Evolutionary conservation across 1,140 invertebrate species (phyloP).

Genomic region (Druon quercuslanigerum): DNA sequence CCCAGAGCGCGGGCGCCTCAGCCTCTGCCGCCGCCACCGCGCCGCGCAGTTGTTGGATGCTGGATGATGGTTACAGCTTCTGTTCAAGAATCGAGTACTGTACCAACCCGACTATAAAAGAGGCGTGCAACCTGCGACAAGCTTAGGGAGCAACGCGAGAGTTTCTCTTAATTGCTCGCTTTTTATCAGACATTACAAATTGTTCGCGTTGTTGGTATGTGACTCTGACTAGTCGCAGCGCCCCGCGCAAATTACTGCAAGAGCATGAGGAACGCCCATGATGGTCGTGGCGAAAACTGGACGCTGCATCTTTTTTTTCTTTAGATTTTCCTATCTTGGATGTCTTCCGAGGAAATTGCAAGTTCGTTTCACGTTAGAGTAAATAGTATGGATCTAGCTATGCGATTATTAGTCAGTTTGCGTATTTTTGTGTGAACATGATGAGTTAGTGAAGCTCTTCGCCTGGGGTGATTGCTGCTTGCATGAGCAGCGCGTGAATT

Average conservation of each 20-base stretch:
- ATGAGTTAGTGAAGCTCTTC: too few species aligned
- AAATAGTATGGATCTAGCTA: too few species aligned
- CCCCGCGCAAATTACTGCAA: constrained; percentile 49
- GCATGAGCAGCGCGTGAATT: too few species aligned
- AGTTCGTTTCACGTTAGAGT: too few species aligned
- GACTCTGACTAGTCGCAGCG: constrained; percentile 50
- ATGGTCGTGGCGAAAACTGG: constrained; percentile 45
- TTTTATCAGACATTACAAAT: constrained; percentile 71
- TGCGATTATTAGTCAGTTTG: too few species aligned
- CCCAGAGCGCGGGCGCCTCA: constrained; percentile 39
- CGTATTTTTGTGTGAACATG: too few species aligned
- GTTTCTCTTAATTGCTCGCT: constrained; percentile 73
- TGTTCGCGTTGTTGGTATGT: constrained; percentile 66
- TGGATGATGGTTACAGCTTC: constrained; percentile 34
- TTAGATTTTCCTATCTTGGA: neutral
- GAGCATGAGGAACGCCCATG: constrained; percentile 21
- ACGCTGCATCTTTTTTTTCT: constrained; percentile 34
- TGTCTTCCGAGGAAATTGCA: neutral
- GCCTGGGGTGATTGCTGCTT: too few species aligned
- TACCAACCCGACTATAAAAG: constrained; percentile 34
- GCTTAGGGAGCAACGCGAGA: constrained; percentile 43
- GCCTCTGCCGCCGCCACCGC: constrained; percentile 1
- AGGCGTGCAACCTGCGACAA: constrained; percentile 49
- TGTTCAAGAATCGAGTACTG: constrained; percentile 3
- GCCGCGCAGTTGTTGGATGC: constrained; percentile 21